Conservation (phyloP, 2,888 invertebrate species). For the Drosophila anomelani region DNA sequence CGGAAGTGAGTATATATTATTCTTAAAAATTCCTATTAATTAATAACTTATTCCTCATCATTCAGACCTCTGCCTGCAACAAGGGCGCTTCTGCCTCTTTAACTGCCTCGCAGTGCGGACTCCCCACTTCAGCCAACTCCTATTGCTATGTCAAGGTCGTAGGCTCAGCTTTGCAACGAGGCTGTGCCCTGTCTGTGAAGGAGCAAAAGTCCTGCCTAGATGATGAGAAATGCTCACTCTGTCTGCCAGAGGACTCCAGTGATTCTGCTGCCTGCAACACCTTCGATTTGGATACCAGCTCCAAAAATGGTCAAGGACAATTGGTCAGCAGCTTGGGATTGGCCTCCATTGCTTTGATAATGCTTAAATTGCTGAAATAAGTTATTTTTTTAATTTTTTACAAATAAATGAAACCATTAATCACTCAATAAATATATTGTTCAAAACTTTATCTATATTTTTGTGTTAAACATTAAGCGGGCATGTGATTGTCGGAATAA, state of each 20-base stretch:
- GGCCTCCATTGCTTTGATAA: conserved; percentile 45
- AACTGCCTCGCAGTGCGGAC: conserved; percentile 65
- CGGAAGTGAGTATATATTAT: conserved; percentile 52
- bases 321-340: conserved; percentile 41
- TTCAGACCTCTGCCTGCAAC: conserved; percentile 57
- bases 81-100: conserved; percentile 39
- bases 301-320: conserved; percentile 29
- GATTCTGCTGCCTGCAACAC: conserved; percentile 74
- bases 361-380: conserved; percentile 36
- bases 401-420: conserved; percentile 23
- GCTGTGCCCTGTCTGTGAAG: conserved; percentile 72
- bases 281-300: conserved; percentile 40
- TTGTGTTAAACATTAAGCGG: conserved; percentile 6
- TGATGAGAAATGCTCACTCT: conserved; percentile 71
- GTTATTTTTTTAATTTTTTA: not conserved
- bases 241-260: conserved; percentile 61
- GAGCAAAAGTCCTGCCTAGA: conserved; percentile 75
- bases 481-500: conserved; percentile 16
- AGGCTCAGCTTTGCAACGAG: conserved; percentile 59
- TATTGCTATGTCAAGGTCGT: conserved; percentile 77
- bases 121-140: conserved; percentile 77
- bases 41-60: not conserved
- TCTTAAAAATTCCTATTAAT: not conserved
- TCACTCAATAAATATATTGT: not conserved
- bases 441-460: conserved; percentile 7